Conservation (phyloP, 1,140 invertebrate species). For the Papilio xuthus region DNA sequence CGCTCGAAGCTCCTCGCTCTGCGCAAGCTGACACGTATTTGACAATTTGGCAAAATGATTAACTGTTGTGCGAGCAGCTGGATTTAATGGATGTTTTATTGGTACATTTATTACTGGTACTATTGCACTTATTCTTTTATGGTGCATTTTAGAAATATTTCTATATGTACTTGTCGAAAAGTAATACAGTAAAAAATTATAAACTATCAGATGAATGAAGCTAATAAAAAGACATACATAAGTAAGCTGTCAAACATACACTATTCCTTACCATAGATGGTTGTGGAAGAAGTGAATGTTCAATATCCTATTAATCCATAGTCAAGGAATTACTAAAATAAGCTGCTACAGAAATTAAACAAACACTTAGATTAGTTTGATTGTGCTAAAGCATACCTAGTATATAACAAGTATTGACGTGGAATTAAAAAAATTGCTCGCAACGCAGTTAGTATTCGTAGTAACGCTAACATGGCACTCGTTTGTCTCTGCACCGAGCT, state of each 20-base stretch:
- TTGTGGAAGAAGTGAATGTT: no score
- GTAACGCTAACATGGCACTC: not conserved
- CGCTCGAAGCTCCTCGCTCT: not conserved
- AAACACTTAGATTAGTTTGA: not conserved
- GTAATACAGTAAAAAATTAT: no score
- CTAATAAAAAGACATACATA: no score
- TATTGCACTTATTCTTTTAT: no score
- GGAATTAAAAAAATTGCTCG: not conserved
- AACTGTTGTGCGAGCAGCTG: not conserved
- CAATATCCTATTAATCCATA: not conserved
- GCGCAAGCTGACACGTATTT: not conserved
- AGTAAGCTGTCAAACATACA: no score
- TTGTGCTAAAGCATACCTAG: not conserved
- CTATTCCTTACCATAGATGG: no score
- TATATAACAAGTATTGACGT: not conserved
- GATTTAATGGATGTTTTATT: not conserved
- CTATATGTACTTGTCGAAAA: no score
- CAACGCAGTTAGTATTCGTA: not conserved
- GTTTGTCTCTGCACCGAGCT: not conserved
- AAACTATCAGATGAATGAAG: no score
- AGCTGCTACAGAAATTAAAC: not conserved
- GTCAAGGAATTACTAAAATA: not conserved
- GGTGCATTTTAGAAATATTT: no score
- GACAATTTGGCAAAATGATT: conserved; percentile 17
- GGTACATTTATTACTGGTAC: not conserved